Evolutionary conservation across 2,797 vertebrate species (phyloP).

Genomic region (Yasuhikotakia modesta): DNA sequence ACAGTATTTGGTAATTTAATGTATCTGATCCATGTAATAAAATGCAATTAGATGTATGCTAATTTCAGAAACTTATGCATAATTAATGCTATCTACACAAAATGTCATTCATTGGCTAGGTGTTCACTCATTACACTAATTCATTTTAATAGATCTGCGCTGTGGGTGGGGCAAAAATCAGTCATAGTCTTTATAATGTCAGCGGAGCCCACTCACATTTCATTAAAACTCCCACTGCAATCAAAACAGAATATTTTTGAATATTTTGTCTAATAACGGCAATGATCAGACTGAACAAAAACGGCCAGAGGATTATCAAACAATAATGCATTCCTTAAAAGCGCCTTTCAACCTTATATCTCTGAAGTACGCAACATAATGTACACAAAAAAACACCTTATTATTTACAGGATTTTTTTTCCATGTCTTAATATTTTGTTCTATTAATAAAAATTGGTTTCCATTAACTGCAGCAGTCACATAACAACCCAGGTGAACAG

Average conservation of each 20-base stretch:
- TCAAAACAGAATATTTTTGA: slow-evolving; percentile 44
- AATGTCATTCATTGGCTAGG: slow-evolving; percentile 79
- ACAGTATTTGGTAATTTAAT: slow-evolving; percentile 64
- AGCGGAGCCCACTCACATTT: slow-evolving; percentile 30
- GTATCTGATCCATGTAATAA: slow-evolving; percentile 68
- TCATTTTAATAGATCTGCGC: slow-evolving; percentile 77
- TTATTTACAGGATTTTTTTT: background rate
- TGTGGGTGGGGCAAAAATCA: slow-evolving; percentile 50
- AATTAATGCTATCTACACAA: slow-evolving; percentile 81
- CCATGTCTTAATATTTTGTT: background rate
- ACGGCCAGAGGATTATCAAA: background rate
- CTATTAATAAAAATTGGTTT: background rate
- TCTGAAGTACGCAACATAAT: background rate
- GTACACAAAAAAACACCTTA: background rate
- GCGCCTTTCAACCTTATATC: background rate
- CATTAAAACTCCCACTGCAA: slow-evolving; percentile 37
- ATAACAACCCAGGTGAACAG: background rate
- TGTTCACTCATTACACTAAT: slow-evolving; percentile 77
- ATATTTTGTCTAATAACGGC: slow-evolving; percentile 30
- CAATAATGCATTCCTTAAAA: slow-evolving; percentile 7
- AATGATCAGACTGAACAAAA: slow-evolving; percentile 9
- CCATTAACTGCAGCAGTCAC: background rate
- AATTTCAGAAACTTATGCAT: slow-evolving; percentile 77
- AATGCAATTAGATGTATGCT: slow-evolving; percentile 77
- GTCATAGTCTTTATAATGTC: slow-evolving; percentile 42